These are phyloP conservation scores for Odontomachus brunneus DNA, from an alignment of 1,140 invertebrate genomes.

Conservation along the genomic window DNA sequence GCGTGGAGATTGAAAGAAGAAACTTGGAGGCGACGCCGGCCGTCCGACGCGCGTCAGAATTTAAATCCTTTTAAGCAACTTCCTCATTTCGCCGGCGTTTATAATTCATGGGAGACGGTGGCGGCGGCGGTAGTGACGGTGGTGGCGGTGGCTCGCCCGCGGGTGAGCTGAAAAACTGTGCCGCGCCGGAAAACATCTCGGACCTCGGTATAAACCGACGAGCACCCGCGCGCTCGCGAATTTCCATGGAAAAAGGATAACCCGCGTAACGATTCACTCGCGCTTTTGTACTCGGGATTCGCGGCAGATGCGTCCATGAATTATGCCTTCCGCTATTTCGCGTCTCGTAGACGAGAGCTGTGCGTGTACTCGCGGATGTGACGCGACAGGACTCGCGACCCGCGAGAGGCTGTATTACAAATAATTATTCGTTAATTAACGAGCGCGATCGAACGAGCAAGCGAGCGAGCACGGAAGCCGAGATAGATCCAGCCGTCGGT, in stretches of 20 bases:
- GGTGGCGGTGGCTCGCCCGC: too few relatives aligned
- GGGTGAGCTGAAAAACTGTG: slow-evolving; percentile 26
- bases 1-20: slow-evolving; percentile 57
- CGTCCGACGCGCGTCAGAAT: slow-evolving; percentile 56
- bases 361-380: slow-evolving; percentile 10
- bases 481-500: too few relatives aligned
- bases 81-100: slow-evolving; percentile 63
- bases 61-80: slow-evolving; percentile 71
- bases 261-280: slow-evolving; percentile 53
- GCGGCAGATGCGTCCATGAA: slow-evolving; percentile 57
- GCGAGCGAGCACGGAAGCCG: background rate
- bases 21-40: slow-evolving; percentile 53
- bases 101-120: slow-evolving; percentile 65
- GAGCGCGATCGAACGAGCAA: slow-evolving; percentile 29
- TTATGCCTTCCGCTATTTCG: slow-evolving; percentile 46
- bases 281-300: slow-evolving; percentile 56
- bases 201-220: slow-evolving; percentile 19
- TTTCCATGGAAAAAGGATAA: slow-evolving; percentile 61
- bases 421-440: slow-evolving; percentile 55
- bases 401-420: slow-evolving; percentile 19
- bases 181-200: slow-evolving; percentile 36
- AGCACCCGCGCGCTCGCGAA: slow-evolving; percentile 10
- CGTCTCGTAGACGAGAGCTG: background rate
- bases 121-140: background rate
- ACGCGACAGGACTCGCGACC: background rate